Percentiles rank a stretch among this genome's conserved stretches.
phyloP scores from a whole-genome alignment of 2,888 invertebrate species.

The Drosophila borealis region DNA sequence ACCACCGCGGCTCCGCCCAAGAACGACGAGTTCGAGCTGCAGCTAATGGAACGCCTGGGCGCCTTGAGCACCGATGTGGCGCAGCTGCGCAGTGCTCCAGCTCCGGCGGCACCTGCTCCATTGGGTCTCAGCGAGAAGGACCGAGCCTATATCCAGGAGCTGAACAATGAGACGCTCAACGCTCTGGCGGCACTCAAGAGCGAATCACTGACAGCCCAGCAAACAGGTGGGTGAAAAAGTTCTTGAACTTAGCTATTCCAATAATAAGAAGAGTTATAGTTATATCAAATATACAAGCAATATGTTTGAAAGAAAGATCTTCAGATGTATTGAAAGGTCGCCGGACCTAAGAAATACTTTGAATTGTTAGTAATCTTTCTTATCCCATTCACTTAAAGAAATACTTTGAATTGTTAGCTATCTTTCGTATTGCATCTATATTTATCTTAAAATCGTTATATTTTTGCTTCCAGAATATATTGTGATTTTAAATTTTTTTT shows the following conservation, averaged over 20 bases:
- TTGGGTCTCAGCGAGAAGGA: slow-evolving; percentile 83
- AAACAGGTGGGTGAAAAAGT: slow-evolving; percentile 84
- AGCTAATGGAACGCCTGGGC: slow-evolving; percentile 85
- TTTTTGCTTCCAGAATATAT: too few species aligned
- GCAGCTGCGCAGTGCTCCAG: slow-evolving; percentile 75
- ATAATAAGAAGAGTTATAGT: background rate
- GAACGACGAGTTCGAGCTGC: slow-evolving; percentile 85
- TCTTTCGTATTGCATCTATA: too few species aligned
- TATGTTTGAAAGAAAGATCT: too few species aligned
- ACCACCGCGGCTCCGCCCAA: slow-evolving; percentile 76
- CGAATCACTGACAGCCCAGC: slow-evolving; percentile 85
- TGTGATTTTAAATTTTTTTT: too few species aligned
- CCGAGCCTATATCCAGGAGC: slow-evolving; percentile 86
- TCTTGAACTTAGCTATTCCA: too few species aligned
- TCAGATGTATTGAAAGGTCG: too few species aligned
- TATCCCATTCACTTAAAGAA: too few species aligned
- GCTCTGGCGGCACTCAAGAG: slow-evolving; percentile 86
- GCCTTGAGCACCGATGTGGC: slow-evolving; percentile 85
- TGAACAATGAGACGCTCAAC: slow-evolving; percentile 88
- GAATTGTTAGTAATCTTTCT: too few species aligned
- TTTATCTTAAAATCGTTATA: too few species aligned
- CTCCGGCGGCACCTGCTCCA: slow-evolving; percentile 26
- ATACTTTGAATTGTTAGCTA: too few species aligned
- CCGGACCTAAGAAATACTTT: too few species aligned
- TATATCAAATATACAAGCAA: too few species aligned